A percentile compares a stretch with the other conserved stretches of the same genome.
These are phyloP conservation scores for Ganaspis brasiliensis DNA, from an alignment of 2,888 invertebrate genomes.

Conservation along the genomic window DNA sequence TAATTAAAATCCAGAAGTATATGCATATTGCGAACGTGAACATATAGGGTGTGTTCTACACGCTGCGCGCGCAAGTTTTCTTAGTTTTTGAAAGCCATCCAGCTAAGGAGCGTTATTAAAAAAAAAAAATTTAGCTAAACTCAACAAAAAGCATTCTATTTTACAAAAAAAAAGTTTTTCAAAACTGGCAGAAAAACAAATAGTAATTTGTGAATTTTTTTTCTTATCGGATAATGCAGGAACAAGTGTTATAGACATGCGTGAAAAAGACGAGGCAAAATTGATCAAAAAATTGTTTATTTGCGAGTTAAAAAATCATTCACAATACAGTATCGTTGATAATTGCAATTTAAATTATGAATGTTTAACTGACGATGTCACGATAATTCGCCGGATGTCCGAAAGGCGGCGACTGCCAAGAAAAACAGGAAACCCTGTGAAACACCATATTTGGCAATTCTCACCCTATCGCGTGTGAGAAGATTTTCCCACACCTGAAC, in stretches of 20 bases:
- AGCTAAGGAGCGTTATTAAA: conserved; percentile 24
- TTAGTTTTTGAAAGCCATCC: conserved; percentile 38
- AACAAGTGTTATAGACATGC: conserved; percentile 33
- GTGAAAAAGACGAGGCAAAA: conserved; percentile 40
- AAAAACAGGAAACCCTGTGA: conserved; percentile 83
- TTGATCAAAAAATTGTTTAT: conserved; percentile 38
- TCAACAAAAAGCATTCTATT: conserved; percentile 14
- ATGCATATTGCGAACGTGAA: conserved; percentile 38
- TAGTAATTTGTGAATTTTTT: background rate
- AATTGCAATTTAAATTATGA: conserved; percentile 33
- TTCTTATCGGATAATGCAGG: conserved; percentile 2
- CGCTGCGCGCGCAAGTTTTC: conserved; percentile 43
- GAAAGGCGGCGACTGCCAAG: conserved; percentile 66
- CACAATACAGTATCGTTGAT: conserved; percentile 24
- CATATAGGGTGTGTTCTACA: conserved; percentile 41
- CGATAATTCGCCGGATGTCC: conserved; percentile 51
- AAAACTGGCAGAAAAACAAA: conserved; percentile 7
- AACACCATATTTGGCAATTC: conserved; percentile 88
- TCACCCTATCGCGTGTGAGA: conserved; percentile 73
- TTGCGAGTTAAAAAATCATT: conserved; percentile 33
- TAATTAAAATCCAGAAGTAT: conserved; percentile 37
- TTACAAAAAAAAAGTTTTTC: background rate
- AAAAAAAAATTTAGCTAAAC: conserved; percentile 4
- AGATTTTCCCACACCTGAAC: conserved; percentile 21
- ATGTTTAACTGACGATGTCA: conserved; percentile 20